Conservation (phyloP, 1,140 invertebrate species). For the Brachionus paranguensis region DNA sequence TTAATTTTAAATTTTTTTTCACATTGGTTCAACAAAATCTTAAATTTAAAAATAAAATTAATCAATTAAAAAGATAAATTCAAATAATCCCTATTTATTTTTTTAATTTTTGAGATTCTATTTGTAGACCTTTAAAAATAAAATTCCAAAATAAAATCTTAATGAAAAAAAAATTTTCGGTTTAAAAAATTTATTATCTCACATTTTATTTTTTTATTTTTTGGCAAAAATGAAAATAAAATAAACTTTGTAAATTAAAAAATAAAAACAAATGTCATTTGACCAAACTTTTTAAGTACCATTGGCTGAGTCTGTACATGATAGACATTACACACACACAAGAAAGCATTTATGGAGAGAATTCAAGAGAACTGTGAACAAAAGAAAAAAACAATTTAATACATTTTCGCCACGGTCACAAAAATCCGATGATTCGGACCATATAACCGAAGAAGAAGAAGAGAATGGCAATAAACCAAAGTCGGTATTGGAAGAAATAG, state of each 20-base stretch:
- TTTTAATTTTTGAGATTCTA: too few species aligned
- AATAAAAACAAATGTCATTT: too few species aligned
- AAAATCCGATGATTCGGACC: background rate
- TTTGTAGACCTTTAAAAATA: too few species aligned
- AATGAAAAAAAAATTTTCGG: too few species aligned
- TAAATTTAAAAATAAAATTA: too few species aligned
- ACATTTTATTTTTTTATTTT: background rate
- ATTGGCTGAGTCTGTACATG: background rate
- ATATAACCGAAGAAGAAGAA: background rate
- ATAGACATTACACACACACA: background rate
- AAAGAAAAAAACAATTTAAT: background rate
- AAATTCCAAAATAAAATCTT: too few species aligned
- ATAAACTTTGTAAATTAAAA: too few species aligned
- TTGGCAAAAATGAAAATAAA: background rate
- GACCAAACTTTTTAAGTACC: background rate
- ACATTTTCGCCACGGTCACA: background rate
- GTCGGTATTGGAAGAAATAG: background rate
- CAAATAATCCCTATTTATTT: too few species aligned
- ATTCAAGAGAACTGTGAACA: background rate
- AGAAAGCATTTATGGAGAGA: background rate
- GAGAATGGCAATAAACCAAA: background rate
- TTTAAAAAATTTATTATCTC: background rate
- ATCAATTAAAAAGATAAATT: too few species aligned
- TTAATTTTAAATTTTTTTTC: too few species aligned
- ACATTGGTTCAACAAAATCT: too few species aligned